Evolutionary conservation across 2,888 invertebrate genomes (phyloP).

Genomic region (Nasonovia ribisnigri): DNA sequence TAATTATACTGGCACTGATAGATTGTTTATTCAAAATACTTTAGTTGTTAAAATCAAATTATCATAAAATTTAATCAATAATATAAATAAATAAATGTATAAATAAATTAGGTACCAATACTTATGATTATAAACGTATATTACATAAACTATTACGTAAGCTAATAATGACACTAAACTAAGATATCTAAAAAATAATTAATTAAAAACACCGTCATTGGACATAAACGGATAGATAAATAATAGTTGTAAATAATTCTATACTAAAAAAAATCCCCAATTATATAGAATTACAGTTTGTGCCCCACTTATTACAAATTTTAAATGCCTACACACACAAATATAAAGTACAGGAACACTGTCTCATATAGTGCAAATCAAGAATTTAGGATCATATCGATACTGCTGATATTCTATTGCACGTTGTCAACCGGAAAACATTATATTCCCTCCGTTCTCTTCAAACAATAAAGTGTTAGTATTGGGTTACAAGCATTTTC

Average conservation of each 20-base stretch:
- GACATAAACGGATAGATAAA: neutral
- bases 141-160: too few relatives aligned
- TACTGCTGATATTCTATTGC: neutral
- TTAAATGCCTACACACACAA: neutral
- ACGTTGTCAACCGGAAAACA: slow-evolving; percentile 24
- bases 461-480: slow-evolving; percentile 30
- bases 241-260: neutral
- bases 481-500: slow-evolving; percentile 44
- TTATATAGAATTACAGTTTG: neutral
- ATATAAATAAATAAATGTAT: neutral
- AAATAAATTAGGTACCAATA: too few relatives aligned
- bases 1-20: neutral
- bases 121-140: neutral
- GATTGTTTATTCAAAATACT: neutral
- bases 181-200: neutral
- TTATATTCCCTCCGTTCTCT: slow-evolving; percentile 7
- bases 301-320: neutral
- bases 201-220: neutral
- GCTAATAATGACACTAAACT: neutral
- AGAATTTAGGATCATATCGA: neutral
- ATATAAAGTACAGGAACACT: neutral
- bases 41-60: neutral
- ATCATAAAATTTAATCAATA: neutral
- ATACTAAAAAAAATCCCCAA: neutral
- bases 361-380: neutral